Conservation (phyloP, 37 sponge, comb jelly and placozoan species). For the Aphrocallistes beatrix region DNA sequence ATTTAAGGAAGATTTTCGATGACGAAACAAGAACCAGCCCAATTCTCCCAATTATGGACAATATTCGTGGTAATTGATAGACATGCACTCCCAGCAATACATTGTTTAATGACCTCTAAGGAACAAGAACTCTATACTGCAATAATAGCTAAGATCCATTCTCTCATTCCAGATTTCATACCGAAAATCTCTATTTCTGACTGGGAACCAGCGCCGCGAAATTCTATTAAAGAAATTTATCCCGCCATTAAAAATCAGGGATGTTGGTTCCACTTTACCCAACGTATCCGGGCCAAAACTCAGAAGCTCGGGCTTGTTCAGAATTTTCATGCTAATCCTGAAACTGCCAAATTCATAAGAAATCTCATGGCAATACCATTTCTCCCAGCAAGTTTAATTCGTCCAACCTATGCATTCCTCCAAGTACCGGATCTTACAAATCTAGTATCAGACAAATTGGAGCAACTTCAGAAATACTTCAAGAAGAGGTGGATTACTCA, state of each 20-base stretch:
- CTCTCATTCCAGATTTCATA: not conserved
- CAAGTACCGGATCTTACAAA: not conserved
- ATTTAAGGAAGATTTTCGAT: too few relatives aligned
- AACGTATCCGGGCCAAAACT: not conserved
- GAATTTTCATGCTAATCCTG: not conserved
- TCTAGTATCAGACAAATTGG: not conserved
- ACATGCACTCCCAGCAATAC: not conserved
- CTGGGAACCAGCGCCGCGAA: not conserved
- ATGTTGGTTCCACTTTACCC: conserved; percentile 15
- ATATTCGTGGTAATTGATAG: not conserved
- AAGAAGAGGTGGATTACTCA: conserved; percentile 7
- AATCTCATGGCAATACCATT: not conserved
- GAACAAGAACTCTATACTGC: not conserved
- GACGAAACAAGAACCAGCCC: too few relatives aligned
- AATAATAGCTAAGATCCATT: not conserved
- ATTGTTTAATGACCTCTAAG: not conserved
- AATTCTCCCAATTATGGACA: not conserved
- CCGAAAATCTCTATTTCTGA: not conserved
- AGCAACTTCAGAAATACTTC: not conserved
- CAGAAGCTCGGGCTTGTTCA: not conserved
- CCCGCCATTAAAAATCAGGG: not conserved
- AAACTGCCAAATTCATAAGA: not conserved
- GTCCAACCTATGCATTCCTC: conserved; percentile 3
- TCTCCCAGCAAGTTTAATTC: not conserved
- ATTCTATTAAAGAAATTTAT: not conserved